Conservation (phyloP, 2,113 vertebrate species). For the Rhegmatorhina hoffmannsi region DNA sequence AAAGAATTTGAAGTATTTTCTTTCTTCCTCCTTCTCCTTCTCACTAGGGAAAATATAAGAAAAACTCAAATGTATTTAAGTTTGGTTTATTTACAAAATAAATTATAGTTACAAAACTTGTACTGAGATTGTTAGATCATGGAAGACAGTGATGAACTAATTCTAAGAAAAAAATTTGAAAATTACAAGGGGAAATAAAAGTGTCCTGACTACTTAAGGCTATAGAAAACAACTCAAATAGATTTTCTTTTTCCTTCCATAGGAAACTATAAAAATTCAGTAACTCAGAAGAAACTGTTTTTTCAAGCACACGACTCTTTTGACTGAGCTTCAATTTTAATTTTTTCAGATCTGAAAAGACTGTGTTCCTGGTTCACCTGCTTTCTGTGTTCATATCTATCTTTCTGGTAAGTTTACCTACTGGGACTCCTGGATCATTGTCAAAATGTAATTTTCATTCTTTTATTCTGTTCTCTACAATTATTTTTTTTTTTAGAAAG, state of each 20-base stretch:
- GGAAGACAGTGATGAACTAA: neutral
- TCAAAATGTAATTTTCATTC: neutral
- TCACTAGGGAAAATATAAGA: neutral
- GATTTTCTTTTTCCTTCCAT: neutral
- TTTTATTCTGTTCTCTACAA: neutral
- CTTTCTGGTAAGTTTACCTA: neutral
- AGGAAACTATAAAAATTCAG: neutral
- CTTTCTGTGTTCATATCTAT: neutral
- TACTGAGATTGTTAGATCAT: neutral
- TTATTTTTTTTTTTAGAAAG: neutral
- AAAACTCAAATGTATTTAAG: neutral
- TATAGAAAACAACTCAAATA: neutral
- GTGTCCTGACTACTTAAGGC: neutral
- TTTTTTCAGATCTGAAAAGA: neutral
- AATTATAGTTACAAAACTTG: neutral
- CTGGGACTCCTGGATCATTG: neutral
- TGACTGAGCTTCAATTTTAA: neutral
- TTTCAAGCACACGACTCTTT: neutral
- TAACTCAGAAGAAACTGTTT: neutral
- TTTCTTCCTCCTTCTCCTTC: neutral
- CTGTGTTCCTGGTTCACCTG: fast-evolving
- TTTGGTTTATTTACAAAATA: neutral
- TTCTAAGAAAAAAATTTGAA: neutral
- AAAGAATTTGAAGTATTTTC: neutral
- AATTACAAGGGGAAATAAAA: neutral